These are phyloP conservation scores for Agrilus cyanescens DNA, from an alignment of 2,888 invertebrate genomes.

Conservation along the genomic window DNA sequence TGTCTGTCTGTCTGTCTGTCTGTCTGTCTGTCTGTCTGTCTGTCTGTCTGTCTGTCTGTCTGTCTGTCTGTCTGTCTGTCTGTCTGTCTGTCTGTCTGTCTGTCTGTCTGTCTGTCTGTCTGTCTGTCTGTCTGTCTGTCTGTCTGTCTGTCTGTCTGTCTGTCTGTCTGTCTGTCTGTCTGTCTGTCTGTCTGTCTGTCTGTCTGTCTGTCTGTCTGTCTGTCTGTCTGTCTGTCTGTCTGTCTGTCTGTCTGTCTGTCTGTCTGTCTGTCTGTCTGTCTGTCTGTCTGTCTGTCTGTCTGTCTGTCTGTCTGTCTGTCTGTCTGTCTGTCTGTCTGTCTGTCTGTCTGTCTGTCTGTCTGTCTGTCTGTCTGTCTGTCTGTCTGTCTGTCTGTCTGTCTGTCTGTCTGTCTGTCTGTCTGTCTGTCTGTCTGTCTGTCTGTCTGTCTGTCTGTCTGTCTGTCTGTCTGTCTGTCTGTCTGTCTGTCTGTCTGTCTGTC, in stretches of 20 bases:
- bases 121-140: constrained; percentile 2
- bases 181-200: constrained; percentile 1
- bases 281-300: no score
- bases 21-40: not conserved
- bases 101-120: constrained; percentile 1
- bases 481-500: constrained; percentile 4
- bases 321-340: constrained; percentile 4
- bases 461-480: constrained; percentile 4
- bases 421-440: constrained; percentile 4
- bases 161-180: not conserved
- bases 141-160: constrained; percentile 1
- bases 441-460: constrained; percentile 4
- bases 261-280: constrained; percentile 2
- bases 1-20: constrained; percentile 4
- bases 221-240: not conserved
- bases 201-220: constrained; percentile 2
- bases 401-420: constrained; percentile 4
- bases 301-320: not conserved
- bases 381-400: constrained; percentile 4
- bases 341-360: constrained; percentile 4
- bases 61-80: constrained; percentile 2
- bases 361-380: constrained; percentile 4
- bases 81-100: not conserved
- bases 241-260: constrained; percentile 1
- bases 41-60: constrained; percentile 1